Evolutionary conservation across 2,113 vertebrate genomes (phyloP).

Genomic region (Sorex fumeus): DNA sequence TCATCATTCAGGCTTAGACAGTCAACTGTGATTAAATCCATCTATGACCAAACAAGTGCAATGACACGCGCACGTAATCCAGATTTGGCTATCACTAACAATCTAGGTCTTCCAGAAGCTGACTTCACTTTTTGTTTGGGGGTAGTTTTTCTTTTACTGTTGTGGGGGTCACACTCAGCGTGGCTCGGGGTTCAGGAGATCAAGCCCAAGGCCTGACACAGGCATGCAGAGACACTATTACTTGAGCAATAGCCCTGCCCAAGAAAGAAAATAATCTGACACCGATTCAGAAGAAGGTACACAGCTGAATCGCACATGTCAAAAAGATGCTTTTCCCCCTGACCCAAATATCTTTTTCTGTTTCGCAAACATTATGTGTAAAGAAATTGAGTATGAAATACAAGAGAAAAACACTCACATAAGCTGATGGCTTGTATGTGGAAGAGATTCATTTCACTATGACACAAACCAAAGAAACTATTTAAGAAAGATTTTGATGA

Average conservation of each 20-base stretch:
- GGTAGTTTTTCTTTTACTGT: not conserved
- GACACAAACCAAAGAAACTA: not conserved
- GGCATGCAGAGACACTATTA: too few species aligned
- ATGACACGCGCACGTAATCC: not conserved
- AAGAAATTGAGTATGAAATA: conserved; percentile 25
- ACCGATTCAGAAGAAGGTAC: not conserved
- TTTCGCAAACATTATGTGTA: not conserved
- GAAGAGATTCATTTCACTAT: conserved; percentile 4
- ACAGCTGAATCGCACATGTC: conserved; percentile 6
- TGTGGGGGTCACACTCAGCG: too few species aligned
- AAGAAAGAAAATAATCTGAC: too few species aligned
- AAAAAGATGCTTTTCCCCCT: conserved; percentile 13
- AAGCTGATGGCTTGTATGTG: not conserved
- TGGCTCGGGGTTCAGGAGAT: too few species aligned
- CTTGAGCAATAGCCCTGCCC: too few species aligned
- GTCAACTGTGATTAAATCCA: not conserved
- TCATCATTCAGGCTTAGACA: not conserved
- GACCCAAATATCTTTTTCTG: not conserved
- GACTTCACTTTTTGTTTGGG: not conserved
- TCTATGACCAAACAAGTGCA: not conserved
- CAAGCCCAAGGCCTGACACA: too few species aligned
- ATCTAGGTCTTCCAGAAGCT: conserved; percentile 42
- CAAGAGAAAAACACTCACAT: not conserved
- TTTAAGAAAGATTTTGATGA: conserved; percentile 39
- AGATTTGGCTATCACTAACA: not conserved